These are phyloP conservation scores for Stegana nigrithorax DNA, from an alignment of 2,888 invertebrate genomes.

Conservation along the genomic window DNA sequence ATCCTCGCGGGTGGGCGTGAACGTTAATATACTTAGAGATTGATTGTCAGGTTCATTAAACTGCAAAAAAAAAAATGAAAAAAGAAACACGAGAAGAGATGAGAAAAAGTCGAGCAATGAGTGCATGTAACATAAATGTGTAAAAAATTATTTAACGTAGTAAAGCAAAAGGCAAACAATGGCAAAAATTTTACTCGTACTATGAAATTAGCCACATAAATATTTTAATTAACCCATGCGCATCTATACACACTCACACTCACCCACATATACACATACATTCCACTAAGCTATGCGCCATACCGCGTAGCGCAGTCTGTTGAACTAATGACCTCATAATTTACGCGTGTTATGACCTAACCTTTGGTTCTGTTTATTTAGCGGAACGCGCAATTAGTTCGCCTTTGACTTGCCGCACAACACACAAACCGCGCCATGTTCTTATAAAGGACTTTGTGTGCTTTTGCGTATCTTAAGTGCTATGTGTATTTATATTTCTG, in stretches of 20 bases:
- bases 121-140: neutral
- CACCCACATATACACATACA: neutral
- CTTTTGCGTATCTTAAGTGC: no score
- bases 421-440: no score
- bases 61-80: conserved; percentile 69
- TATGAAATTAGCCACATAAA: no score
- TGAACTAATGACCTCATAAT: neutral
- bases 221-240: neutral
- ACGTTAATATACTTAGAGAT: conserved; percentile 84
- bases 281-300: neutral
- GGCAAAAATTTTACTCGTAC: neutral
- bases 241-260: neutral
- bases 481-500: neutral
- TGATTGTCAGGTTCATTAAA: conserved; percentile 85
- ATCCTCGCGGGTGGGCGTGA: conserved; percentile 86
- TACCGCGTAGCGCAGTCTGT: neutral
- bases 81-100: conserved; percentile 47
- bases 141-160: neutral
- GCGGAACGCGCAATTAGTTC: neutral
- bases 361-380: neutral
- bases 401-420: no score
- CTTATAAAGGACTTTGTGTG: no score
- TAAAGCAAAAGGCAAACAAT: neutral
- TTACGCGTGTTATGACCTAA: neutral
- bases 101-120: conserved; percentile 22